Percentiles rank a stretch among this genome's conserved stretches.
These are phyloP conservation scores for Tetranychus truncatus DNA, from an alignment of 2,888 invertebrate species.

Conservation along the genomic window DNA sequence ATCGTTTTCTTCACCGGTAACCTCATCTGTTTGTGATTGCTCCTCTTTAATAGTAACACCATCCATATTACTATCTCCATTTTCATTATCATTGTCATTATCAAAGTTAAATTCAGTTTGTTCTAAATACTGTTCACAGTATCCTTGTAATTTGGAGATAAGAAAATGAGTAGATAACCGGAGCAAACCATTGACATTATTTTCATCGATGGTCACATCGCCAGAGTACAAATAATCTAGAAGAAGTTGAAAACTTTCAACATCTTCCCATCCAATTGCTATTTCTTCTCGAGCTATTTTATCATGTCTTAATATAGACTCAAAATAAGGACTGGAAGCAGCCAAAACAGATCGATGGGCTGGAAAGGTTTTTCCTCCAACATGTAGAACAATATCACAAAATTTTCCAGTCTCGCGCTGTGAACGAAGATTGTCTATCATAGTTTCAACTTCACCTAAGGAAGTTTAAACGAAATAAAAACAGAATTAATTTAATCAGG, in stretches of 20 bases:
- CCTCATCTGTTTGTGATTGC: background rate
- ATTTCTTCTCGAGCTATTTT: constrained; percentile 40
- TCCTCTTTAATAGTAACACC: background rate
- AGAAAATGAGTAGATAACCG: constrained; percentile 45
- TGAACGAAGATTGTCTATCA: constrained; percentile 24
- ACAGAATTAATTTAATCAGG: background rate
- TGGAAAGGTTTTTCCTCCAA: constrained; percentile 41
- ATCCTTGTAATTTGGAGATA: constrained; percentile 42
- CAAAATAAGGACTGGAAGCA: constrained; percentile 46
- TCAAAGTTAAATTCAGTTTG: constrained; percentile 44
- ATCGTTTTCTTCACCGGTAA: constrained; percentile 26
- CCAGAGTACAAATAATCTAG: constrained; percentile 50
- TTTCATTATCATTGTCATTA: constrained; percentile 42
- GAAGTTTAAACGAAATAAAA: background rate
- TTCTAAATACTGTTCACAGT: constrained; percentile 47
- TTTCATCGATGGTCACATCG: constrained; percentile 41
- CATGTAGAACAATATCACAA: constrained; percentile 44
- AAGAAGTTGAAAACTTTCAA: constrained; percentile 41
- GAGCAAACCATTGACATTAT: constrained; percentile 44
- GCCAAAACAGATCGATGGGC: constrained; percentile 46
- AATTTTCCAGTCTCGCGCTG: constrained; percentile 40
- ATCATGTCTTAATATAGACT: constrained; percentile 39
- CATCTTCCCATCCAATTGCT: constrained; percentile 41
- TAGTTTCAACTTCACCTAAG: background rate
- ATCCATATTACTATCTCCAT: constrained; percentile 39